A percentile compares a stretch with the other conserved stretches of the same genome.
Conservation (phyloP, 2,113 vertebrate genomes). For the Artemisiospiza belli region DNA sequence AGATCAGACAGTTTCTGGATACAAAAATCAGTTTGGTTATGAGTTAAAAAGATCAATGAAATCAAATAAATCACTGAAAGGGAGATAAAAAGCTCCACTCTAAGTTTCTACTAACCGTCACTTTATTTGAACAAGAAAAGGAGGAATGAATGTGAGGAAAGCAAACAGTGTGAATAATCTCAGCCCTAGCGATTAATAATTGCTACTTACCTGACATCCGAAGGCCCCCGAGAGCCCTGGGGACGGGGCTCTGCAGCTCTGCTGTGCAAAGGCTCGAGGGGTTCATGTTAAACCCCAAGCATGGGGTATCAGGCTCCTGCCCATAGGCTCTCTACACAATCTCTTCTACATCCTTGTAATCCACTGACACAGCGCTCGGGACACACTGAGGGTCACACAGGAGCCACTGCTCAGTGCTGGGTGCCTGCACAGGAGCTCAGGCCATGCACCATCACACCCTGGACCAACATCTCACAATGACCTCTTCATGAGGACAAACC, state of each 20-base stretch:
- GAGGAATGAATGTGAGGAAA: background rate
- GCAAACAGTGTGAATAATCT: slow-evolving; percentile 31
- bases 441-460: background rate
- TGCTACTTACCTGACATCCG: background rate
- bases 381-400: accelerated
- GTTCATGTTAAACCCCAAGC: background rate
- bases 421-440: background rate
- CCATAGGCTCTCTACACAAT: accelerated
- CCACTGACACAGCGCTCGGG: background rate
- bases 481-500: background rate
- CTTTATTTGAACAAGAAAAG: slow-evolving; percentile 35
- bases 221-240: background rate
- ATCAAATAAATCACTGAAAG: slow-evolving; percentile 24
- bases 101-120: background rate
- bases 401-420: accelerated
- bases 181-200: background rate
- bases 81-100: background rate
- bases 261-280: background rate
- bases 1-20: background rate
- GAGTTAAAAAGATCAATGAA: slow-evolving; percentile 28
- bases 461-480: accelerated
- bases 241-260: background rate
- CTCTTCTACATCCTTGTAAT: background rate
- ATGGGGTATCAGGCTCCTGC: background rate
- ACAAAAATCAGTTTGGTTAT: slow-evolving; percentile 49